phyloP scores from a whole-genome alignment of 37 sponge, comb jelly and placozoan genomes.

The Petrosia ficiformis region DNA sequence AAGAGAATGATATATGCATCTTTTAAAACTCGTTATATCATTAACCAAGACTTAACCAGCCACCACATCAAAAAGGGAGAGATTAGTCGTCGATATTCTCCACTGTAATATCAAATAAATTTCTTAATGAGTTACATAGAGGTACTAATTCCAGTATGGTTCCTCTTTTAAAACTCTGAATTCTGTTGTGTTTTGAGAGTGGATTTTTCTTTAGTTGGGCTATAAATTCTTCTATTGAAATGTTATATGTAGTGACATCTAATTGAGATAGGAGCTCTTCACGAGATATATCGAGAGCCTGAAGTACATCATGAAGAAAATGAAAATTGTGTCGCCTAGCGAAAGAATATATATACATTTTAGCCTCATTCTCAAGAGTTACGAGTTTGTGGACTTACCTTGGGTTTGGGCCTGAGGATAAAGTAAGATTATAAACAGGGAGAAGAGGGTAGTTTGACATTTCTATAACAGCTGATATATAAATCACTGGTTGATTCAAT shows the following conservation, averaged over 20 bases:
- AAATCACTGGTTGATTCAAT: slow-evolving; percentile 56
- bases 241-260: neutral
- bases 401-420: slow-evolving; percentile 33
- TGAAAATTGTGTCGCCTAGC: slow-evolving; percentile 71
- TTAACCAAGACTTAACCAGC: too few species aligned
- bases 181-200: slow-evolving; percentile 1
- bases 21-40: too few species aligned
- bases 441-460: slow-evolving; percentile 40
- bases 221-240: slow-evolving; percentile 37
- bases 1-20: too few species aligned
- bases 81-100: slow-evolving; percentile 55
- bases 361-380: too few species aligned
- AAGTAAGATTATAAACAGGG: slow-evolving; percentile 47
- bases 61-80: too few species aligned
- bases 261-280: slow-evolving; percentile 6
- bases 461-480: slow-evolving; percentile 54
- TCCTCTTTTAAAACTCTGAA: slow-evolving; percentile 2
- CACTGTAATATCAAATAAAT: slow-evolving; percentile 32
- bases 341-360: too few species aligned
- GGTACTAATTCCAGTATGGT: slow-evolving; percentile 61
- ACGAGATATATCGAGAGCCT: slow-evolving; percentile 7
- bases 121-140: slow-evolving; percentile 23
- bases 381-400: slow-evolving; percentile 5
- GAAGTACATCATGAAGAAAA: slow-evolving; percentile 44
- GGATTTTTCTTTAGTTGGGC: slow-evolving; percentile 21